Base-by-base conservation (phyloP, 2,888 invertebrate genomes). In the Plebejus anna region DNA sequence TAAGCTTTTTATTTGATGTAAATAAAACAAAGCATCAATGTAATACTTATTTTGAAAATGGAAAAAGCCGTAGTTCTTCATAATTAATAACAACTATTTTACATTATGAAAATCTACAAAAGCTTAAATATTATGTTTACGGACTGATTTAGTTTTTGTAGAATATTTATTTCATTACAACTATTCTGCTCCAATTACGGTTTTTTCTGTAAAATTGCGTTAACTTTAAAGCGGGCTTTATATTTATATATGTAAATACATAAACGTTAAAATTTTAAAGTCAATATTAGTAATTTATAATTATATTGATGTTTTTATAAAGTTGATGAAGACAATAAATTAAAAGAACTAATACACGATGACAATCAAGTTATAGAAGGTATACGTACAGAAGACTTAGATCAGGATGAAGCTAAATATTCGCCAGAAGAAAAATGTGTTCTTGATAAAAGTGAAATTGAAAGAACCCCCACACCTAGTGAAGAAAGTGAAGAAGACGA, bases 351-450 rank as follows among this genome's bases (percentile, higher is more conserved):
- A 78, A 83, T 88, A 47, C 88, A 89, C 61, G 91, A 92, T 78
- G 90, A 90, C 47, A 87, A 90, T 61, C 87, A 89, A 80, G 87
- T 90, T 59, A 82, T 88, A 70, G 93, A 94, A 79, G 86, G 88
- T 11, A 81, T 85, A n/a, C 84, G 84, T 76, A 92, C 92, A 75
- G 86, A 87, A 16, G 94, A 94, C 80, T 86, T 90, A 59, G 94
- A 94, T 80, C 93, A 92, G 79, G 96, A 96, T 82, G 97, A 97
- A 88, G 94, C 95, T 51, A 97, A 97, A 87, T 97, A 97, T 86
- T 96, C 96, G 0, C 97, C 97, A 0, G 97, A 97, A 90, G 97
- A 97, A 82, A 97, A 97, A 85, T 95, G 95, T 1, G 92, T 96
- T 4, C 94, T 96, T 77, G 96, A 96, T 75, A 95, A 96, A 79